Conservation (phyloP, 1,140 invertebrate genomes). For the Elysia chlorotica region DNA sequence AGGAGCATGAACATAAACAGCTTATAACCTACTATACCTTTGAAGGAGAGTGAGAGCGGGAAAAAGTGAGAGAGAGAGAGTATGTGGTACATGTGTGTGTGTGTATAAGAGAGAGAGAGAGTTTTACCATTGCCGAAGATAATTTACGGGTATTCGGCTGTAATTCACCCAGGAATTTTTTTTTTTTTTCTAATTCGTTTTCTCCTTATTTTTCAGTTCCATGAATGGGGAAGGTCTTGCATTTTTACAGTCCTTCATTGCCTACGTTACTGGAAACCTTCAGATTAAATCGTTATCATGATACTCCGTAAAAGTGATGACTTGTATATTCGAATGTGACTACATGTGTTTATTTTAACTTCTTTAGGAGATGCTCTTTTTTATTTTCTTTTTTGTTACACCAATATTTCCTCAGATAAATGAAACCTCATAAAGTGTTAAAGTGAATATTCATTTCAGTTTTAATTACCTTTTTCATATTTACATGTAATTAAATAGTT, state of each 20-base stretch:
- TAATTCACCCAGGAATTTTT: not conserved
- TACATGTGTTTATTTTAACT: too few relatives aligned
- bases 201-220: slow-evolving; percentile 7
- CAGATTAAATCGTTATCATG: slow-evolving; percentile 5
- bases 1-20: not conserved
- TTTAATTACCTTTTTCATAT: too few relatives aligned
- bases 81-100: not conserved
- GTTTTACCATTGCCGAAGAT: not conserved
- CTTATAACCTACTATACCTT: not conserved
- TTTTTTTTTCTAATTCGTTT: not conserved
- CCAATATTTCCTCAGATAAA: too few relatives aligned
- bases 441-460: too few relatives aligned
- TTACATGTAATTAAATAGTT: too few relatives aligned
- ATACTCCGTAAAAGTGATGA: too few relatives aligned
- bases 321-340: too few relatives aligned
- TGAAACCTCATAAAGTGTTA: too few relatives aligned
- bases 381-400: too few relatives aligned
- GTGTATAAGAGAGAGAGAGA: not conserved
- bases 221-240: slow-evolving; percentile 1
- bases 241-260: slow-evolving; percentile 16
- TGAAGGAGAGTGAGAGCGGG: not conserved
- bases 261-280: slow-evolving; percentile 11
- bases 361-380: too few relatives aligned
- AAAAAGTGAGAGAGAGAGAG: too few relatives aligned
- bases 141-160: not conserved